Percentiles rank a stretch among this genome's conserved stretches.
phyloP scores from a whole-genome alignment of 2,888 invertebrate genomes.

The Deilephila porcellus region DNA sequence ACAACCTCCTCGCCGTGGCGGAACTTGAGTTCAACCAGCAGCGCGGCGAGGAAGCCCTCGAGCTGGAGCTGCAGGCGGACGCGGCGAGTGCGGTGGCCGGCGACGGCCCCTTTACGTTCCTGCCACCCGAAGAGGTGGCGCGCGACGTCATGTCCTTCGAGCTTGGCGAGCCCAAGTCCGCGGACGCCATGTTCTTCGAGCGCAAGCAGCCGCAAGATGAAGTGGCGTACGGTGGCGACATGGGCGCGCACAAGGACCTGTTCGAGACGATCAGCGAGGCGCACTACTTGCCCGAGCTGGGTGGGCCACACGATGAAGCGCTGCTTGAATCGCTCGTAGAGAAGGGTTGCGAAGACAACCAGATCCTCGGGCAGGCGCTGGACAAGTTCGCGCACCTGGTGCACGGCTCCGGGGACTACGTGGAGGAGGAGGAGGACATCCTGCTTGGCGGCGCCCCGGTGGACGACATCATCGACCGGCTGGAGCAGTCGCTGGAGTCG shows the following conservation, averaged over 20 bases:
- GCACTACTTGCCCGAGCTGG: constrained; percentile 76
- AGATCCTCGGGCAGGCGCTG: constrained; percentile 76
- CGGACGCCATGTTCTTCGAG: constrained; percentile 71
- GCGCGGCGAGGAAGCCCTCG: constrained; percentile 66
- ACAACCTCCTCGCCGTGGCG: constrained; percentile 86
- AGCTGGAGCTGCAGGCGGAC: constrained; percentile 56
- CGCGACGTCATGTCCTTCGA: constrained; percentile 77
- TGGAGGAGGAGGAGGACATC: constrained; percentile 78
- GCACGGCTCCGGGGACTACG: constrained; percentile 73
- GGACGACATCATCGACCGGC: constrained; percentile 86
- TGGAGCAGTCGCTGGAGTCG: constrained; percentile 86
- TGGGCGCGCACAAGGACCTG: constrained; percentile 74
- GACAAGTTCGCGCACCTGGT: constrained; percentile 76
- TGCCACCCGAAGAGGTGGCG: constrained; percentile 69
- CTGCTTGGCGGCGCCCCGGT: constrained; percentile 77
- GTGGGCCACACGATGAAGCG: constrained; percentile 80
- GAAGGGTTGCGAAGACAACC: constrained; percentile 86
- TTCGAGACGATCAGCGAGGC: constrained; percentile 81
- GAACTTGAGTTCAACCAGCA: constrained; percentile 87
- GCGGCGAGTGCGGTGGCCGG: constrained; percentile 44
- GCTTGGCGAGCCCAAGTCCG: constrained; percentile 66
- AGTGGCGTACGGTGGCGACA: constrained; percentile 64
- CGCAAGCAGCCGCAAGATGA: constrained; percentile 58
- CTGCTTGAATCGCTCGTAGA: constrained; percentile 86
- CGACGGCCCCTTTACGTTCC: constrained; percentile 59